These are phyloP conservation scores for Oryzias celebensis DNA, from an alignment of 2,113 vertebrate species.

Conservation along the genomic window DNA sequence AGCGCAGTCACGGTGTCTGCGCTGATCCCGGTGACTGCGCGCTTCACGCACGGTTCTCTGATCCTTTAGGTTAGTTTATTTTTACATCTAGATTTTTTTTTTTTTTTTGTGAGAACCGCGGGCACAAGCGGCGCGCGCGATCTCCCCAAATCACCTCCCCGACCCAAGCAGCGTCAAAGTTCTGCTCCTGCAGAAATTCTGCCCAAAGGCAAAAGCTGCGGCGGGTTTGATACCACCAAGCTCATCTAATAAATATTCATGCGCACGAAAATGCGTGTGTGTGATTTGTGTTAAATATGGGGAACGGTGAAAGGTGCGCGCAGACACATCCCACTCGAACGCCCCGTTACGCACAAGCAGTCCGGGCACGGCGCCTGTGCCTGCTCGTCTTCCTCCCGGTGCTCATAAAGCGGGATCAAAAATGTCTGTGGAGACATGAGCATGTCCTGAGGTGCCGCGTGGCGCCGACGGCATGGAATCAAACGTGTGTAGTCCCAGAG, in stretches of 20 bases:
- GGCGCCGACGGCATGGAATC: no score
- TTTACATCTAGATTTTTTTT: no score
- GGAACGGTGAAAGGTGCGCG: conserved; percentile 43
- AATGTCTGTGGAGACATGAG: neutral
- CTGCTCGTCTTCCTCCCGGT: neutral
- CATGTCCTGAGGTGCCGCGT: neutral
- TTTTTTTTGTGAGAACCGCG: no score
- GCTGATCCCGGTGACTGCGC: no score
- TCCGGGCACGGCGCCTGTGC: neutral
- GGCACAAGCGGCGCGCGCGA: no score
- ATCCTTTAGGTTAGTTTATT: no score
- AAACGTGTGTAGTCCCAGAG: no score
- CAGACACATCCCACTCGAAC: conserved; percentile 70
- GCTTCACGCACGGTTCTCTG: no score
- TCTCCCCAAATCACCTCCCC: no score
- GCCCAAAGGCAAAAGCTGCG: conserved; percentile 46
- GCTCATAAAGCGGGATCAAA: neutral
- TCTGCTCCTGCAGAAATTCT: no score
- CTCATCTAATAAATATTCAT: conserved; percentile 79
- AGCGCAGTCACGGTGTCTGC: no score
- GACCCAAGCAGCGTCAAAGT: no score
- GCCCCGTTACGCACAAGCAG: conserved; percentile 30
- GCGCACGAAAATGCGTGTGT: conserved; percentile 43
- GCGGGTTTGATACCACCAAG: conserved; percentile 54
- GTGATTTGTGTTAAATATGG: conserved; percentile 68